A percentile compares a stretch with the other conserved stretches of the same genome.
These are phyloP conservation scores for Stegodyphus mimosarum DNA, from an alignment of 1,140 invertebrate species.

Conservation along the genomic window DNA sequence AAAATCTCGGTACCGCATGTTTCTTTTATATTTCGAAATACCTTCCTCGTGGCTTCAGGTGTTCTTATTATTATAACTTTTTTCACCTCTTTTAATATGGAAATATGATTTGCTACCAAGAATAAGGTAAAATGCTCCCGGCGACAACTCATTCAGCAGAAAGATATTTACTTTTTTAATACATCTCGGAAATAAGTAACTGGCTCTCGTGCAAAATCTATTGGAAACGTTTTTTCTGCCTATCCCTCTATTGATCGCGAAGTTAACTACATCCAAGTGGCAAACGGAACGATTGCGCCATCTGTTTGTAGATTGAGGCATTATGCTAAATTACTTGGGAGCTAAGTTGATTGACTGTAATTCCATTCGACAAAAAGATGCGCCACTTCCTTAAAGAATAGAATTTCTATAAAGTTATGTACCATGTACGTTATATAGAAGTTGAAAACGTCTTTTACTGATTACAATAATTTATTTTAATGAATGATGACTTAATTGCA, in stretches of 20 bases:
- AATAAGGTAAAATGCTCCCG: conserved; percentile 9
- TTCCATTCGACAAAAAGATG: no score
- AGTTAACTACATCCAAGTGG: not conserved
- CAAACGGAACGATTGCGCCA: no score
- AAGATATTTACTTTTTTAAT: conserved; percentile 50
- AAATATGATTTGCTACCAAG: conserved; percentile 53
- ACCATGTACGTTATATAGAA: no score
- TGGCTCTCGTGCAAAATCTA: conserved; percentile 43
- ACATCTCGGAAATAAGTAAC: conserved; percentile 52
- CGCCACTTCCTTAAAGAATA: no score
- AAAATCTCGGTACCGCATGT: conserved; percentile 21
- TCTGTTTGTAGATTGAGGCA: no score
- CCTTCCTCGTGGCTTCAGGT: conserved; percentile 32
- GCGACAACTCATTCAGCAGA: conserved; percentile 51
- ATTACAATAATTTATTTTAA: no score
- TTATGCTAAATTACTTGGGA: no score
- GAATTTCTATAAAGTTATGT: no score
- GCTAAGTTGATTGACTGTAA: no score
- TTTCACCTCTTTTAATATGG: conserved; percentile 46
- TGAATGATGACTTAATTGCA: no score
- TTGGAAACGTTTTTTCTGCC: not conserved
- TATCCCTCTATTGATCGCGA: not conserved
- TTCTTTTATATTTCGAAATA: conserved; percentile 30
- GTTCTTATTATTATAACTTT: conserved; percentile 53
- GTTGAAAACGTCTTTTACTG: no score